Evolutionary conservation across 2,113 vertebrate genomes (phyloP), one percentile per base, ranked within the genome.

Genomic region (Morphnarchus princeps): DNA sequence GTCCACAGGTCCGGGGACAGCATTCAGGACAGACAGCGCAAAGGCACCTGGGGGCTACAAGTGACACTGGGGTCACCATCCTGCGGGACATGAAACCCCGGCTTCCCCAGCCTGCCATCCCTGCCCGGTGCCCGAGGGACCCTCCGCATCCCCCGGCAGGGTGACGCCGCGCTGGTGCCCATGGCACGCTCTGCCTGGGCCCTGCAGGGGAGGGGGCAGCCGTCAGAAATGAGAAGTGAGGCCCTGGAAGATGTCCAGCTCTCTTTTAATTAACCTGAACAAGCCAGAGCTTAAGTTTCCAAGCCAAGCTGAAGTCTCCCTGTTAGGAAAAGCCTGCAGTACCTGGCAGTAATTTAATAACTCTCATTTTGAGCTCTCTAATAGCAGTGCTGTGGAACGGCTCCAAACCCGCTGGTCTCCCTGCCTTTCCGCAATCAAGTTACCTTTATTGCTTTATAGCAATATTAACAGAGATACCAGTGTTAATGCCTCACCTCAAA

Each of bases 261-360:
- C 93, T 59, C 91, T 97, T 97, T 96, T 96, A 97, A 97, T 97
- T 97, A 98, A 98, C 96, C 94, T 76, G 93, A 96, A 87, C 73
- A 72, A 93, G 73, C 72, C 92, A 94, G 96, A 94, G 95, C 77
- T 96, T 96, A 97, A 50, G 89, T 98, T 98, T 96, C 93, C 0
- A 8, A 97, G 96, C 95, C 94, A 95, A 96, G 93, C 55, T 0
- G 69, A 94, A 96, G 83, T 79, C 82, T 94, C 95, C 90, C 89
- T 57, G 82, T 97, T 96, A 95, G 92, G 92, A 97, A 95, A 96
- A 96, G 95, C 92, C 96, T 89, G 89, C 93, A 95, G 89, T 97
- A 96, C 96, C 95, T 96, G 92, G 94, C 96, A 93, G 95, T 94
- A 95, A 94, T 96, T 97, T 96, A 97, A 97, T 93, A 94, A 94